A percentile compares a stretch with the other conserved stretches of the same genome.
Conservation (phyloP, 1,140 invertebrate genomes). For the Neodiprion virginianus region DNA sequence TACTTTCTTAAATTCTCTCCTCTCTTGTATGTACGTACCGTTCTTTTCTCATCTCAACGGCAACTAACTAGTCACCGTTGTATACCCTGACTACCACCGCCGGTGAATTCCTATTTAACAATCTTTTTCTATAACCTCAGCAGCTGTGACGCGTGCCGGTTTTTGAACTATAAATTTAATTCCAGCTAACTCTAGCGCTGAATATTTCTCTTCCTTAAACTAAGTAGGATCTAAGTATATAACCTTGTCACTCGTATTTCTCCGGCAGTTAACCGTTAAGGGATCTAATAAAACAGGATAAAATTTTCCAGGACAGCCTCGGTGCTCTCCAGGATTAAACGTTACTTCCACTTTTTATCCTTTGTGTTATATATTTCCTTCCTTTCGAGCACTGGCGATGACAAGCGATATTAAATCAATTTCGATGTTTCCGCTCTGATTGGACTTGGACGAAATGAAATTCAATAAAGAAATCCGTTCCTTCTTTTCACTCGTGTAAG, state of each 20-base stretch:
- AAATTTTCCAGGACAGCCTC: background rate
- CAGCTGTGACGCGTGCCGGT: background rate
- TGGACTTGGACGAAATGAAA: too few species aligned
- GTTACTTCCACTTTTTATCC: background rate
- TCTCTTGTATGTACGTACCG: background rate
- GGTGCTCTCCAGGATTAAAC: background rate
- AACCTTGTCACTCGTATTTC: background rate
- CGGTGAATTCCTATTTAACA: background rate
- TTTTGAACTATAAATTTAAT: background rate
- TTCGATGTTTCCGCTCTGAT: too few species aligned
- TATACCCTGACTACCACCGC: background rate
- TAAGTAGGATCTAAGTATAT: background rate
- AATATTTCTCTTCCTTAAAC: constrained; percentile 1
- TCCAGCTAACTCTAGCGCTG: constrained; percentile 3
- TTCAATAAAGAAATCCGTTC: too few species aligned
- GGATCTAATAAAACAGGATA: background rate
- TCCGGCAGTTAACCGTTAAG: background rate
- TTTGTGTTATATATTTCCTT: too few species aligned
- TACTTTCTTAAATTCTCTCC: background rate
- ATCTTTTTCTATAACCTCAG: background rate
- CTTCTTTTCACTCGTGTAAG: too few species aligned
- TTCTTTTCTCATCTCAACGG: background rate
- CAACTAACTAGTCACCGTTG: background rate
- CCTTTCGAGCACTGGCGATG: too few species aligned
- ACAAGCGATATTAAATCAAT: too few species aligned